Conservation (phyloP, 2,113 vertebrate genomes). For the Coreoperca whiteheadi region DNA sequence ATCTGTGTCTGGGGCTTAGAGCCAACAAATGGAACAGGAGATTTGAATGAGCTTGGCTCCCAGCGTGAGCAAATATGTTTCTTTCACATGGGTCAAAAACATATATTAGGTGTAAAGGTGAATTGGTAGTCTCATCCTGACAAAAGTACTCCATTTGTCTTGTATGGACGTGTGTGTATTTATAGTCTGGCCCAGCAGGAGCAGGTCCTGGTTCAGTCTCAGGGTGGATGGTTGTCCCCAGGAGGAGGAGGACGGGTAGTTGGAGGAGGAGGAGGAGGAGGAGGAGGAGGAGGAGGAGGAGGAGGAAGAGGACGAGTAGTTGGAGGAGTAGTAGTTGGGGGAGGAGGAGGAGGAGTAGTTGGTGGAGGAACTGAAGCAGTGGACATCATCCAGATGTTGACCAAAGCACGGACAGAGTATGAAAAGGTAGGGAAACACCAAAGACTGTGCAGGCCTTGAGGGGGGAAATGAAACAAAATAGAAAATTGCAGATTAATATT, state of each 20-base stretch:
- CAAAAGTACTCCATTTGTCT: background rate
- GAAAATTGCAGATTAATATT: background rate
- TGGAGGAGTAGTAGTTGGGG: constrained; percentile 43
- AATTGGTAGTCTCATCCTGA: background rate
- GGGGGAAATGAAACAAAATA: background rate
- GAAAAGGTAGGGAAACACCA: constrained; percentile 86
- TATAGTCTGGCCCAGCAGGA: constrained; percentile 92
- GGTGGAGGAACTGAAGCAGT: constrained; percentile 80
- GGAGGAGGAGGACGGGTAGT: constrained; percentile 45
- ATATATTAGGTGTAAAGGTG: background rate
- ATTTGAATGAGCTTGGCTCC: constrained; percentile 1
- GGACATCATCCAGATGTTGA: constrained; percentile 95
- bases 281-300: constrained; percentile 3
- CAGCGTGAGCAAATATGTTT: background rate
- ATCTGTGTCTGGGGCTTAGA: background rate
- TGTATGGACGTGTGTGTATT: constrained; percentile 12
- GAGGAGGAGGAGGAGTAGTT: constrained; percentile 1
- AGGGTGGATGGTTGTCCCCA: constrained; percentile 81
- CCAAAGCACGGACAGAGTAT: constrained; percentile 93
- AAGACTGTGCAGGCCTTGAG: background rate
- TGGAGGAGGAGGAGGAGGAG: constrained; percentile 44
- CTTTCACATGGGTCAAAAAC: background rate
- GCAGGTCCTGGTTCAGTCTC: constrained; percentile 87
- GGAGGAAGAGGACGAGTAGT: constrained; percentile 48
- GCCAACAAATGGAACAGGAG: background rate